These are phyloP conservation scores for Nasonia giraulti DNA, from an alignment of 1,140 invertebrate genomes.

Conservation along the genomic window DNA sequence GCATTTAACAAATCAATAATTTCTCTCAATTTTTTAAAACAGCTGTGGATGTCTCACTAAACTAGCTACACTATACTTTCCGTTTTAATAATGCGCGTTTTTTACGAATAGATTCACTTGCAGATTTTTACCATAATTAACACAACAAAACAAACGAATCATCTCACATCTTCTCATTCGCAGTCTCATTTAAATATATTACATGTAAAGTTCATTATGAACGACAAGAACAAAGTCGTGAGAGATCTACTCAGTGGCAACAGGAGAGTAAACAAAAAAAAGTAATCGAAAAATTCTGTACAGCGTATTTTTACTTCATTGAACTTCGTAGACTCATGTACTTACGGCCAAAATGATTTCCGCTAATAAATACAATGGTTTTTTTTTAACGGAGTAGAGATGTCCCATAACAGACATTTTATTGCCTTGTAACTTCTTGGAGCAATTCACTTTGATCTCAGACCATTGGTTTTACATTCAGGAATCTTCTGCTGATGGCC, in stretches of 20 bases:
- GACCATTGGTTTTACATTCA: not conserved
- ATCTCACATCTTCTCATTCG: not conserved
- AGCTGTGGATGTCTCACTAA: not conserved
- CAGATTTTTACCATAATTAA: constrained; percentile 3
- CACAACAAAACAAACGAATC: constrained; percentile 31
- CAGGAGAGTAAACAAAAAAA: constrained; percentile 25
- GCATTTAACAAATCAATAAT: constrained; percentile 46
- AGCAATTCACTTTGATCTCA: no score
- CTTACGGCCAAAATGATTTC: not conserved
- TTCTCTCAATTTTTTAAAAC: not conserved
- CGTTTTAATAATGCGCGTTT: constrained; percentile 8
- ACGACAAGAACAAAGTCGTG: constrained; percentile 34
- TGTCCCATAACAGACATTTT: not conserved
- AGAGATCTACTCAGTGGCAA: constrained; percentile 31
- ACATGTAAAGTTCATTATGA: constrained; percentile 44
- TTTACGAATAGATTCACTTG: constrained; percentile 10
- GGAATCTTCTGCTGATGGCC: constrained; percentile 6
- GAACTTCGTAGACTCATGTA: constrained; percentile 37
- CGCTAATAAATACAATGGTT: constrained; percentile 33
- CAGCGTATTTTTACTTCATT: constrained; percentile 32
- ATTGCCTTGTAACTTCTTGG: not conserved
- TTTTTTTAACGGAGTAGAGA: constrained; percentile 13
- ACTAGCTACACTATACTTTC: not conserved
- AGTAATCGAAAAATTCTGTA: constrained; percentile 28
- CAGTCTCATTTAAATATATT: constrained; percentile 44